phyloP scores from a whole-genome alignment of 2,113 vertebrate species.

The Crotalus horridus region DNA sequence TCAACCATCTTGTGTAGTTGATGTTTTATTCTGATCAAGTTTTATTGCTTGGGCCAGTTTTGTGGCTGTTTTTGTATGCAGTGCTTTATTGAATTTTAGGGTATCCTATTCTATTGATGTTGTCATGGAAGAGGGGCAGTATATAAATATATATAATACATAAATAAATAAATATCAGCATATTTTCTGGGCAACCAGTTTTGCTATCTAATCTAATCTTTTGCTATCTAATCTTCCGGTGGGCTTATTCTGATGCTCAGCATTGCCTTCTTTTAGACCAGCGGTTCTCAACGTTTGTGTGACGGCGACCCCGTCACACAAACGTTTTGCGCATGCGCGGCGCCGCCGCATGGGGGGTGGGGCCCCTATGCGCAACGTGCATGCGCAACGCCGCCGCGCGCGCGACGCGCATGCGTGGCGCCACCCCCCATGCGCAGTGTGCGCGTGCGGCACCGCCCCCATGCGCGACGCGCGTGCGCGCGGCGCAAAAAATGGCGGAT shows the following conservation, averaged over 20 bases:
- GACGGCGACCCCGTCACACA: no score
- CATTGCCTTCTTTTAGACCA: not conserved
- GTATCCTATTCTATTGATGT: not conserved
- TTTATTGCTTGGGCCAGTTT: not conserved
- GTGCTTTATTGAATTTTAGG: not conserved
- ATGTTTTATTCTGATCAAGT: not conserved
- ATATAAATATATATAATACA: not conserved
- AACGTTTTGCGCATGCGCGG: no score
- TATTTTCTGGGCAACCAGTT: not conserved
- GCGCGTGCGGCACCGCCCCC: no score
- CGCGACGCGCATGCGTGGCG: no score
- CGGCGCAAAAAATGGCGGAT: no score
- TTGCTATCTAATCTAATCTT: not conserved
- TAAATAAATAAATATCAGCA: not conserved
- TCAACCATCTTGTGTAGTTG: not conserved
- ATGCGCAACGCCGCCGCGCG: no score
- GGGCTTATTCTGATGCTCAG: no score
- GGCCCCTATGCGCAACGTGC: no score
- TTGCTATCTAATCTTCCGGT: not conserved
- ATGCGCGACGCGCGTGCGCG: no score
- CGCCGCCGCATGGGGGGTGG: no score
- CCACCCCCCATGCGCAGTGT: no score
- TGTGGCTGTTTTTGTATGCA: not conserved
- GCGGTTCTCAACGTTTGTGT: no score
- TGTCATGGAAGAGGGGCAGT: not conserved